Percentiles rank a stretch among this genome's conserved stretches.
These are phyloP conservation scores for Ferdinandea cuprea DNA, from an alignment of 2,888 invertebrate genomes.

Conservation along the genomic window DNA sequence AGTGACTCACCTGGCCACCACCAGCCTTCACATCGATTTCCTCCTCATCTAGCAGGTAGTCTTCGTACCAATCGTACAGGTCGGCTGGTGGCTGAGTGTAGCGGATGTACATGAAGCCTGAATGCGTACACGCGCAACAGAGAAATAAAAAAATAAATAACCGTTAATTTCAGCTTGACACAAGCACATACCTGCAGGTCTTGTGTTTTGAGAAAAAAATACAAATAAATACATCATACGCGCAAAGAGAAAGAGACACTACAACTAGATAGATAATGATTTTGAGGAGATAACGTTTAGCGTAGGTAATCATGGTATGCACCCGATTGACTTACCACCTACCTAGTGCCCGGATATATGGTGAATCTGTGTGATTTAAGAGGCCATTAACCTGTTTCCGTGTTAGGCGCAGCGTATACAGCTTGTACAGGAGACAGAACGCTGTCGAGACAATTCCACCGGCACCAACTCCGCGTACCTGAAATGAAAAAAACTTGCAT, in stretches of 20 bases:
- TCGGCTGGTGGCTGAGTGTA: constrained; percentile 98
- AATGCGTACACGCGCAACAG: not conserved
- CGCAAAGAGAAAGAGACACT: not conserved
- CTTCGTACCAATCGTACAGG: constrained; percentile 98
- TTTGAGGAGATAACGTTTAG: constrained; percentile 20
- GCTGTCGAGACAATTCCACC: constrained; percentile 99
- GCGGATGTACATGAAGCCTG: constrained; percentile 91
- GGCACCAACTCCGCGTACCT: constrained; percentile 99
- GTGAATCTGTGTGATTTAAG: constrained; percentile 97
- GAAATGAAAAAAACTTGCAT: constrained; percentile 46
- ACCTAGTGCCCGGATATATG: constrained; percentile 98
- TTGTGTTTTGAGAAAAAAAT: not conserved
- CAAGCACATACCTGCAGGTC: constrained; percentile 61
- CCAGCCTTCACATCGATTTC: constrained; percentile 99
- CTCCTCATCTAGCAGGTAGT: constrained; percentile 97
- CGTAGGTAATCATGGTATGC: constrained; percentile 70
- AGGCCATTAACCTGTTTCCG: constrained; percentile 98
- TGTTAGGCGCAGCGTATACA: constrained; percentile 98
- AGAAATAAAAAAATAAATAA: constrained; percentile 74
- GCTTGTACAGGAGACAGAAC: constrained; percentile 98
- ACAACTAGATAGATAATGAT: not conserved
- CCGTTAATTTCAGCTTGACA: constrained; percentile 16
- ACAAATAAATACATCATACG: not conserved
- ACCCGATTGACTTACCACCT: constrained; percentile 83
- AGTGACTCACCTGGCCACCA: constrained; percentile 90